Evolutionary conservation across 2,113 vertebrate species (phyloP), one percentile per base, ranked within the genome.

Genomic region (Callaeas wilsoni): DNA sequence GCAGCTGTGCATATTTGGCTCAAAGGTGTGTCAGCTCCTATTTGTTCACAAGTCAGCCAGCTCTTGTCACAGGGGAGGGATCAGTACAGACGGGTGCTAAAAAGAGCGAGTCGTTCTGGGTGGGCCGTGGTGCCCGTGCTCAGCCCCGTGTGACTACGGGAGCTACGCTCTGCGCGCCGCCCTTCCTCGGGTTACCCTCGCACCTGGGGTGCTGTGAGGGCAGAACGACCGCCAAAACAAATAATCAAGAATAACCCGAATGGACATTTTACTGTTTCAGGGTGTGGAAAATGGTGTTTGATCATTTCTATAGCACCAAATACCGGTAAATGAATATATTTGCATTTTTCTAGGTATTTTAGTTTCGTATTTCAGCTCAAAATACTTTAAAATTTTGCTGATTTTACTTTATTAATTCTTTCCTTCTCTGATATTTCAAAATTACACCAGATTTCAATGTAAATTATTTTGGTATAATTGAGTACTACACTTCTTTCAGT

Each of bases 101-200:
- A 87, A 87, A 78, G 69, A 89, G 65, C 44, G 71, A 71, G 74
- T 29, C 21, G 46, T 10, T 18, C 7, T 29, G 39, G 6, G 49
- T 3, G 57, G 42, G 37, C 15, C 16, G 3, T n/a, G 63, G 35
- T 46, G 56, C 3, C 50, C 13, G 0, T 0, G 21, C 17, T 13
- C 21, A 44, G 63, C 16, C 29, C 63, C 2, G 27, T 1, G 17
- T 14, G 46, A 15, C 59, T 22, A 2, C 0, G 1, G 26, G 10
- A 42, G n/a, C 7, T 1, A 1, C 0, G 4, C 7, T 7, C 30
- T 20, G 15, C 8, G 12, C 16, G 2, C 3, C 2, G 13, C 18
- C 56, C 9, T 4, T 33, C 20, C 71, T 60, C 57, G 19, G 4
- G 17, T 67, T n/a, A 22, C 14, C 20, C 8, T 20, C 63, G 29